Conservation (phyloP, 2,888 invertebrate genomes). For the Drosophila mercatorum region DNA sequence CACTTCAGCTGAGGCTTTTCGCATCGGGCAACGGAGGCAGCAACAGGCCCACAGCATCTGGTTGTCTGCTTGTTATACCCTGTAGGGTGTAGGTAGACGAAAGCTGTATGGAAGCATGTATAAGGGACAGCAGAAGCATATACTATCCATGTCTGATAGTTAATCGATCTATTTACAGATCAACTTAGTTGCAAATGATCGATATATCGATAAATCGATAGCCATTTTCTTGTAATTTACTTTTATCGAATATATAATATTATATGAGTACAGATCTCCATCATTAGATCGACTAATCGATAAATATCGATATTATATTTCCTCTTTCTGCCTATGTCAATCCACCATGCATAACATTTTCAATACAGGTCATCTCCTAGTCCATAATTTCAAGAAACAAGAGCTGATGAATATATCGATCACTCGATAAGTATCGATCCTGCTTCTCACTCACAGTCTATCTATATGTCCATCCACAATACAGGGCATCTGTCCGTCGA, state of each 20-base stretch:
- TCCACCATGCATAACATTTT: neutral
- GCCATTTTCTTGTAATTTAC: no score
- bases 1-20: slow-evolving; percentile 17
- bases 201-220: neutral
- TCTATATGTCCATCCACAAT: neutral
- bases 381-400: no score
- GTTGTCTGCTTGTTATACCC: slow-evolving; percentile 39
- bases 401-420: neutral
- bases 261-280: no score
- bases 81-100: neutral
- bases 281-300: neutral
- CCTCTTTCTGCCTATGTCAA: neutral
- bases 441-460: no score
- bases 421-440: neutral
- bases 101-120: neutral
- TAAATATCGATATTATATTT: neutral
- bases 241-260: no score
- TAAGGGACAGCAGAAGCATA: neutral
- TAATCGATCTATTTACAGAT: neutral
- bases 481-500: neutral
- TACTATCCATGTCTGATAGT: neutral
- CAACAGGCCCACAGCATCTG: slow-evolving; percentile 48
- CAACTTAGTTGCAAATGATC: neutral
- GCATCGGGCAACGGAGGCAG: slow-evolving; percentile 25
- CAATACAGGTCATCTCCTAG: neutral